Evolutionary conservation across 2,888 invertebrate species (phyloP), one percentile per base, ranked within the genome.

Genomic region (Erannis defoliaria): DNA sequence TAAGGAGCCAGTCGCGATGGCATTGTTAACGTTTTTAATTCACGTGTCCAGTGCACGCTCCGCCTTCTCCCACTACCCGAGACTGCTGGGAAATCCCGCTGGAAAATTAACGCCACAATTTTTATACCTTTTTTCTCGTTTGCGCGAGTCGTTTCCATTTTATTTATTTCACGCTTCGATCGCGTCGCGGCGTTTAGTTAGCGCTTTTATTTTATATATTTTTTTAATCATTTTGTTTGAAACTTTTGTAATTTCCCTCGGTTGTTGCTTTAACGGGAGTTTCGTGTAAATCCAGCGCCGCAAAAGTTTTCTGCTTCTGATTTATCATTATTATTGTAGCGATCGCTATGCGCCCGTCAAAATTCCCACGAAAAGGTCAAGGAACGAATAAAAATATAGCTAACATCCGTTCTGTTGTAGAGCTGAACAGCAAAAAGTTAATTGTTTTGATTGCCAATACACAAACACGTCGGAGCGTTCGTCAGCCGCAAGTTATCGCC

Each of bases 21-120:
- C 86, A 88, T 90, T 92, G 91, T 91, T 88, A 90, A 86, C 88
- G 86, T 86, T 91, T 91, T 92, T 91, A 91, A 91, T 92, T 92
- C 90, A 91, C 86, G 90, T 92, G 91, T 92, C 92, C 86, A 81
- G 78, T 82, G 88, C 92, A 92, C 88, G 89, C 88, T 86, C 83
- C 80, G 82, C 82, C 81, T 80, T 80, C 75, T 75, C 76, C 75
- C 76, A 68, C 75, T 80, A 77, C 73, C 77, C 72, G 80, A 81
- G 85, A 88, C 87, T 87, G 88, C 84, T 85, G 89, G 89, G 86
- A 91, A 93, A 92, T 92, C 90, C 90, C 89, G 84, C 82, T 89
- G 89, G 89, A 89, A 90, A 92, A 91, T 91, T 91, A 89, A 90
- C 89, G 86, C 88, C 87, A 86, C 89, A 81, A 84, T 89, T 90